These are phyloP conservation scores for Brenthis hecate DNA, from an alignment of 2,888 invertebrate species.

Conservation along the genomic window DNA sequence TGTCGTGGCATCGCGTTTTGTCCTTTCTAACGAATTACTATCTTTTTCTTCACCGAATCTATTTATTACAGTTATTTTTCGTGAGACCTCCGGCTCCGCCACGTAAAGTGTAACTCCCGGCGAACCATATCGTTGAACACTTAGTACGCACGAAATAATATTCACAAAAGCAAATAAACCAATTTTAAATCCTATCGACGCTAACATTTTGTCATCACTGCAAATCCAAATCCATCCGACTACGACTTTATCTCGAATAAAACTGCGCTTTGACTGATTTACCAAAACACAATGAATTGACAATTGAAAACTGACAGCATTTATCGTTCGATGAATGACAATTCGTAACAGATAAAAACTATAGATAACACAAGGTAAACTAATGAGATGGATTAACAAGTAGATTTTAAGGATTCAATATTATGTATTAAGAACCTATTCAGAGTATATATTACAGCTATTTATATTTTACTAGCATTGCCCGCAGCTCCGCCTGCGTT, in stretches of 20 bases:
- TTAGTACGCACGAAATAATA: slow-evolving; percentile 56
- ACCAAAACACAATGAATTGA: slow-evolving; percentile 38
- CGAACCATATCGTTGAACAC: slow-evolving; percentile 59
- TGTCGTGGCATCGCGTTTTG: slow-evolving; percentile 66
- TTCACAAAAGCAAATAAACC: slow-evolving; percentile 58
- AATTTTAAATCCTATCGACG: slow-evolving; percentile 62
- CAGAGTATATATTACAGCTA: too few species aligned
- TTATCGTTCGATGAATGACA: slow-evolving; percentile 7
- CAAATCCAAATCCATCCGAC: slow-evolving; percentile 54
- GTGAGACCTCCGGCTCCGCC: slow-evolving; percentile 51
- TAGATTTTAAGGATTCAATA: too few species aligned
- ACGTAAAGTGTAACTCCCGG: slow-evolving; percentile 65
- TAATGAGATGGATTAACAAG: too few species aligned
- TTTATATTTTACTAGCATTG: too few species aligned
- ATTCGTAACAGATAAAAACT: neutral
- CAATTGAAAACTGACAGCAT: slow-evolving; percentile 30
- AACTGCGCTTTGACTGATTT: slow-evolving; percentile 47
- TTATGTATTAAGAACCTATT: too few species aligned
- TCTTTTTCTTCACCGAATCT: slow-evolving; percentile 49
- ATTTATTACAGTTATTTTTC: slow-evolving; percentile 63
- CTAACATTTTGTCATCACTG: slow-evolving; percentile 78
- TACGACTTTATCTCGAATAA: slow-evolving; percentile 54
- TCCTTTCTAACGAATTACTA: slow-evolving; percentile 53
- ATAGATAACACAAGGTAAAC: too few species aligned
- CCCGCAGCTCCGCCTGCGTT: too few species aligned